Percentiles rank a stretch among this genome's conserved stretches.
These are phyloP conservation scores for Tupiocoris notatus DNA, from an alignment of 2,888 invertebrate species.

Conservation along the genomic window DNA sequence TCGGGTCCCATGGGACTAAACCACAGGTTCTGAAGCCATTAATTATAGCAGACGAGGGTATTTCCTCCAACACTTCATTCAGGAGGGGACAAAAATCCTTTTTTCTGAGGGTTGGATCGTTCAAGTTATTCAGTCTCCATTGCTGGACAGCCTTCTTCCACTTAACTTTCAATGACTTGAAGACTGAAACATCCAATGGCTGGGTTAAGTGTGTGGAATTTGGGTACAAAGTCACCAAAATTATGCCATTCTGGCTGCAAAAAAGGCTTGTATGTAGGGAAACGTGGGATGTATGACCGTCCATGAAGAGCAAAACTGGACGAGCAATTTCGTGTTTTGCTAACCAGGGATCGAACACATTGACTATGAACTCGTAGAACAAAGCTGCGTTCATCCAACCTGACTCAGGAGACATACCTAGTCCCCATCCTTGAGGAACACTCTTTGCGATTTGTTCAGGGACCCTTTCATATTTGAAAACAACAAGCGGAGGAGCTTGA, in stretches of 20 bases:
- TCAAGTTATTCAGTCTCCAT: slow-evolving; percentile 49
- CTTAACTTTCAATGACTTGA: slow-evolving; percentile 51
- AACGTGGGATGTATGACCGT: slow-evolving; percentile 53
- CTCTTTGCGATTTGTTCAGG: slow-evolving; percentile 46
- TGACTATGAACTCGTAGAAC: slow-evolving; percentile 54
- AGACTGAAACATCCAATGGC: slow-evolving; percentile 50
- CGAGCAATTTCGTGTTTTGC: slow-evolving; percentile 51
- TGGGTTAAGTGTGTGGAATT: slow-evolving; percentile 49
- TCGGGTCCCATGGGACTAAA: slow-evolving; percentile 48
- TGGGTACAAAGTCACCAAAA: slow-evolving; percentile 47
- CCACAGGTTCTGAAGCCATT: slow-evolving; percentile 51
- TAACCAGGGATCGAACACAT: slow-evolving; percentile 54
- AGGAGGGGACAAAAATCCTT: slow-evolving; percentile 28
- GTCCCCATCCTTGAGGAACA: no score
- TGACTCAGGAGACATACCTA: slow-evolving; percentile 52
- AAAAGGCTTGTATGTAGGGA: slow-evolving; percentile 46
- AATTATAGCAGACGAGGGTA: slow-evolving; percentile 47
- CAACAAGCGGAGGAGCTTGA: slow-evolving; percentile 46
- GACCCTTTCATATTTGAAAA: slow-evolving; percentile 48
- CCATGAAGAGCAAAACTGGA: slow-evolving; percentile 54
- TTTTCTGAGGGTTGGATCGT: not conserved
- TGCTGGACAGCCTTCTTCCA: slow-evolving; percentile 51
- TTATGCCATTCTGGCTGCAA: slow-evolving; percentile 52
- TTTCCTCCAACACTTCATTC: slow-evolving; percentile 45
- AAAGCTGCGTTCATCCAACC: slow-evolving; percentile 55